phyloP scores from a whole-genome alignment of 2,888 invertebrate genomes.

The Xanthostigma xanthostigma region DNA sequence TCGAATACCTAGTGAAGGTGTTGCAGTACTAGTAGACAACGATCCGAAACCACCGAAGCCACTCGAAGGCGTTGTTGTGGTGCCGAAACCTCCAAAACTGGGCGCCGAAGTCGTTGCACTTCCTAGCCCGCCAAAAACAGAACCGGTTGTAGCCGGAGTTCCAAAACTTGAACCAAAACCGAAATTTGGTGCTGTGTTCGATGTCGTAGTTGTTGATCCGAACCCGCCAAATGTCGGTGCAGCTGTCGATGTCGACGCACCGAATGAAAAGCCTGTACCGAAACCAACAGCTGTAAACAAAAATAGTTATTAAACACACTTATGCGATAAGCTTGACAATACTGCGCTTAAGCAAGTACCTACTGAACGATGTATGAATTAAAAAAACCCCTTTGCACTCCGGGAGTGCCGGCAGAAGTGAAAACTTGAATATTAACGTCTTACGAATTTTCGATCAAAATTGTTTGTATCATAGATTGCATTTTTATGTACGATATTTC shows the following conservation, averaged over 20 bases:
- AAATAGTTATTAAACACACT: not conserved
- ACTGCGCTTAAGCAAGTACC: not conserved
- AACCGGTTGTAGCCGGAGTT: slow-evolving; percentile 18
- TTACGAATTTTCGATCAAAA: no score
- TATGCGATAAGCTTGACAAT: no score
- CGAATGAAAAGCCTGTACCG: slow-evolving; percentile 29
- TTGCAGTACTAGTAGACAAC: slow-evolving; percentile 4
- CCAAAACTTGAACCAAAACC: slow-evolving; percentile 35
- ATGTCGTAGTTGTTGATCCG: slow-evolving; percentile 17
- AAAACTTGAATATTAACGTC: no score
- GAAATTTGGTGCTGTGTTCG: slow-evolving; percentile 16
- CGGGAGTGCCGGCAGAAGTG: no score
- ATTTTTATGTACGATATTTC: no score
- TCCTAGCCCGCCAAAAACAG: slow-evolving; percentile 11
- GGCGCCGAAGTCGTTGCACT: slow-evolving; percentile 18
- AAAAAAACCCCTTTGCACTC: no score
- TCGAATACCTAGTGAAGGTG: slow-evolving; percentile 18
- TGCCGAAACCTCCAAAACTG: slow-evolving; percentile 20
- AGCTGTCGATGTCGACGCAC: slow-evolving; percentile 28
- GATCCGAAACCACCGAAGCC: slow-evolving; percentile 27
- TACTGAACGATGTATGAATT: no score
- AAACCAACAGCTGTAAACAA: slow-evolving; percentile 27
- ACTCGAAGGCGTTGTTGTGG: slow-evolving; percentile 18
- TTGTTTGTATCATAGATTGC: no score
- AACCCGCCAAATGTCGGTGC: slow-evolving; percentile 30